These are phyloP conservation scores for Chymomyza caudatula DNA, from an alignment of 2,888 invertebrate genomes.

Conservation along the genomic window DNA sequence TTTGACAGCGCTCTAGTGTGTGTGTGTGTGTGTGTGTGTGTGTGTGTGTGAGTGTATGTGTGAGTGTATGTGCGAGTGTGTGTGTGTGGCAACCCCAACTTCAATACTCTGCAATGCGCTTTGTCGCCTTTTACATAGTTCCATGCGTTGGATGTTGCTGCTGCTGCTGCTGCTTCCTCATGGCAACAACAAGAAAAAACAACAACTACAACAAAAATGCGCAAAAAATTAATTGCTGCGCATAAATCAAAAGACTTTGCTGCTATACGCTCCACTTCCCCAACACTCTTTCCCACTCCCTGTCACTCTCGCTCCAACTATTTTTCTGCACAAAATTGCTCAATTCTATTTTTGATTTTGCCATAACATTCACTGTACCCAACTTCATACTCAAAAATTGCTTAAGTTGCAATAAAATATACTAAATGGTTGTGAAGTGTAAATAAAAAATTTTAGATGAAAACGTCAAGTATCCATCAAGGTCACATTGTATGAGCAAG, in stretches of 20 bases:
- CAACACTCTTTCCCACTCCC: slow-evolving; percentile 1
- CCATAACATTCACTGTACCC: too few species aligned
- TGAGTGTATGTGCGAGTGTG: slow-evolving; percentile 13
- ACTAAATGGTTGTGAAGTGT: neutral
- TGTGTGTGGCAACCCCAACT: slow-evolving; percentile 20
- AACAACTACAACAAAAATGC: slow-evolving; percentile 41
- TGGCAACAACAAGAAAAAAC: slow-evolving; percentile 27
- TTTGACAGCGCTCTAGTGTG: too few species aligned
- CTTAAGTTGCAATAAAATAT: neutral
- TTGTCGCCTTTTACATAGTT: slow-evolving; percentile 65
- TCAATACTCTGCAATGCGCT: slow-evolving; percentile 27
- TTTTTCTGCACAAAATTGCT: neutral
- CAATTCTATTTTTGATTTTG: slow-evolving; percentile 1
- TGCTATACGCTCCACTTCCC: slow-evolving; percentile 21
- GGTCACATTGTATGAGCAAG: neutral
- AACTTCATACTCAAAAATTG: neutral
- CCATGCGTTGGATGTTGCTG: slow-evolving; percentile 34
- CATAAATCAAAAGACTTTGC: slow-evolving; percentile 72
- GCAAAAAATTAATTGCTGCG: slow-evolving; percentile 74
- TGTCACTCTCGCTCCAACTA: neutral
- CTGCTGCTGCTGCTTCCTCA: slow-evolving; percentile 37
- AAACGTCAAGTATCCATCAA: neutral
- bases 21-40: slow-evolving; percentile 15
- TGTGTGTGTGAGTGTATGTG: slow-evolving; percentile 5
- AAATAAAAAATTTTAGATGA: neutral